Evolutionary conservation across 1,140 invertebrate genomes (phyloP).

Genomic region (Drosophila baimaii): DNA sequence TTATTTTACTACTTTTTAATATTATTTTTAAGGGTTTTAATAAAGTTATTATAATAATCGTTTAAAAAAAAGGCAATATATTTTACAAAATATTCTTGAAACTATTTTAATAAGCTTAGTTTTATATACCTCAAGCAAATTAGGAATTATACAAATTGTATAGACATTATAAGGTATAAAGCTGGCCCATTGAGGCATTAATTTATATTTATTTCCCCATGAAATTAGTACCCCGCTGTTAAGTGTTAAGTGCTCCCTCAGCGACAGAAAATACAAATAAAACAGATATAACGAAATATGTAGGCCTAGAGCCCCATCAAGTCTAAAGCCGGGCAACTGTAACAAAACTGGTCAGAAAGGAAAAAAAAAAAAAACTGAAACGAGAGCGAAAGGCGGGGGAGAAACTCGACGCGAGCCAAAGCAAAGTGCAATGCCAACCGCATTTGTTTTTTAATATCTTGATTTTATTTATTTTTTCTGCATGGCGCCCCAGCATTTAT

Average conservation of each 20-base stretch:
- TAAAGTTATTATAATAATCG: not conserved
- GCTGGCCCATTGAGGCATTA: not conserved
- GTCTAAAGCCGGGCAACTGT: constrained; percentile 13
- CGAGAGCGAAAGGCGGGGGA: constrained; percentile 43
- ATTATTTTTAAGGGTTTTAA: not conserved
- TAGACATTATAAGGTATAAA: not conserved
- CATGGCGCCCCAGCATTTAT: not conserved
- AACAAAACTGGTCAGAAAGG: constrained; percentile 25
- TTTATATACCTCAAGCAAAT: not conserved
- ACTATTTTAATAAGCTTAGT: not conserved
- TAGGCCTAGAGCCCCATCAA: constrained; percentile 24
- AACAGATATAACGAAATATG: constrained; percentile 18
- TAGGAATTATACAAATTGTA: not conserved
- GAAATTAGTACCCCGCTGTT: constrained; percentile 39
- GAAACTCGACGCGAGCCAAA: constrained; percentile 9
- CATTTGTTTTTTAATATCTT: constrained; percentile 36
- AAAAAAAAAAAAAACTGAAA: not conserved
- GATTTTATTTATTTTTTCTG: constrained; percentile 11
- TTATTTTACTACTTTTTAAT: not conserved
- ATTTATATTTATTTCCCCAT: constrained; percentile 18
- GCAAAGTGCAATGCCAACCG: constrained; percentile 56
- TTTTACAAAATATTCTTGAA: not conserved
- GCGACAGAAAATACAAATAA: not conserved
- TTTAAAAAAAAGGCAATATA: not conserved
- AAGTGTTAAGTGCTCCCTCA: constrained; percentile 36